These are phyloP conservation scores for Camponotus floridanus DNA, from an alignment of 1,140 invertebrate species.

Conservation along the genomic window DNA sequence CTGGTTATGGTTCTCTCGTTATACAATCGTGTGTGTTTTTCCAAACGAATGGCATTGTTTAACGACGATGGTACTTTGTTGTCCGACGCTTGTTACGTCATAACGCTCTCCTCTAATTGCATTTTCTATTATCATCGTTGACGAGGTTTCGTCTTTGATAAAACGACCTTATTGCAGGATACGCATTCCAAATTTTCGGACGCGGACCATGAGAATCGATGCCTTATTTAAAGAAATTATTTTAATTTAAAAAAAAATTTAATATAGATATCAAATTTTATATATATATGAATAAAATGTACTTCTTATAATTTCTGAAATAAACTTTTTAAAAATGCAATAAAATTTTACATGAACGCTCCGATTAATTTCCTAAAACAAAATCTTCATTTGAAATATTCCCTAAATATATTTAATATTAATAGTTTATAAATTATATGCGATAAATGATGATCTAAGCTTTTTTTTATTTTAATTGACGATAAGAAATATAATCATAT, in stretches of 20 bases:
- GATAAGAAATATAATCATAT: background rate
- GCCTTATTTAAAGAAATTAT: background rate
- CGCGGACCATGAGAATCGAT: no score
- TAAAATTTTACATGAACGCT: background rate
- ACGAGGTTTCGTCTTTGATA: slow-evolving; percentile 1
- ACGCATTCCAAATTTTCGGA: background rate
- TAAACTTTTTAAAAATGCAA: no score
- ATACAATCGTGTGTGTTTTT: slow-evolving; percentile 32
- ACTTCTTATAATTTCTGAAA: no score
- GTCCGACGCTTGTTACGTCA: background rate
- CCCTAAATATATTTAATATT: background rate
- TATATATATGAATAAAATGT: no score
- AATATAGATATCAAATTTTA: no score
- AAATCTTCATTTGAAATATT: background rate
- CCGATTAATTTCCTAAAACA: background rate
- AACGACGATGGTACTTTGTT: background rate
- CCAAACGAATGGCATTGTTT: background rate
- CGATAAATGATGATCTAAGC: background rate
- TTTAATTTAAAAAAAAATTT: background rate
- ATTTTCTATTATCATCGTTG: slow-evolving; percentile 34
- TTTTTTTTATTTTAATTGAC: background rate
- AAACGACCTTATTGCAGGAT: slow-evolving; percentile 9
- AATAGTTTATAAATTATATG: background rate
- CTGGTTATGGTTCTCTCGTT: background rate
- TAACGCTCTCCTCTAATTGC: slow-evolving; percentile 46